A percentile compares a stretch with the other conserved stretches of the same genome.
Evolutionary conservation across 2,797 vertebrate species (phyloP).

Genomic region (Ctenosaura bakeri): DNA sequence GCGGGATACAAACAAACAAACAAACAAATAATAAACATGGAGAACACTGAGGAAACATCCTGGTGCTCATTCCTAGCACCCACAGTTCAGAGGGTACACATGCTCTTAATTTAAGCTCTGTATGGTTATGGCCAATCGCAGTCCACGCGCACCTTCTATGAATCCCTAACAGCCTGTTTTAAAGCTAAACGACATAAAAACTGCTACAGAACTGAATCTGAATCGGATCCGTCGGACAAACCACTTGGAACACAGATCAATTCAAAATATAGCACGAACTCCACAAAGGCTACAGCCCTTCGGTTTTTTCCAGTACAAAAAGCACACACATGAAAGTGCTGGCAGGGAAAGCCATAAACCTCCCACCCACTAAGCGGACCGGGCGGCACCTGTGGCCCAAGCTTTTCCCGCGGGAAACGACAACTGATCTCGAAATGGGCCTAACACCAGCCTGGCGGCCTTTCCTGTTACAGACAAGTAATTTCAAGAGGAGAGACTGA

Average conservation of each 20-base stretch:
- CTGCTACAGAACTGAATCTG: no score
- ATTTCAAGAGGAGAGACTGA: neutral
- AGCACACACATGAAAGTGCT: neutral
- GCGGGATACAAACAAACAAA: no score
- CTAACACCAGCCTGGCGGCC: neutral
- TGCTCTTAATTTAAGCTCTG: neutral
- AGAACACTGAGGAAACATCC: neutral
- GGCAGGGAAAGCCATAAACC: no score
- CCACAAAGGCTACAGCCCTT: neutral
- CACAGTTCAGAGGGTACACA: neutral
- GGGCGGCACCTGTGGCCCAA: no score
- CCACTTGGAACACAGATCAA: no score
- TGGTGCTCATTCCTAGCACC: neutral
- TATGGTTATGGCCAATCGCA: neutral
- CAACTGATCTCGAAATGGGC: neutral
- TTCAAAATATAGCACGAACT: neutral
- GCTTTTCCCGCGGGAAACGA: no score
- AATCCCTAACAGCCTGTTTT: neutral
- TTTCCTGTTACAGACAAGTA: neutral
- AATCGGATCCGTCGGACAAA: no score
- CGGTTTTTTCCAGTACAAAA: neutral
- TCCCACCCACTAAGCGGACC: no score
- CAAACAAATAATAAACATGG: no score
- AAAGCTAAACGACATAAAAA: neutral
- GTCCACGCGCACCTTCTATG: neutral